Base-by-base conservation (phyloP, 1,140 invertebrate genomes). In the Brachionus asplanchnoidis region DNA sequence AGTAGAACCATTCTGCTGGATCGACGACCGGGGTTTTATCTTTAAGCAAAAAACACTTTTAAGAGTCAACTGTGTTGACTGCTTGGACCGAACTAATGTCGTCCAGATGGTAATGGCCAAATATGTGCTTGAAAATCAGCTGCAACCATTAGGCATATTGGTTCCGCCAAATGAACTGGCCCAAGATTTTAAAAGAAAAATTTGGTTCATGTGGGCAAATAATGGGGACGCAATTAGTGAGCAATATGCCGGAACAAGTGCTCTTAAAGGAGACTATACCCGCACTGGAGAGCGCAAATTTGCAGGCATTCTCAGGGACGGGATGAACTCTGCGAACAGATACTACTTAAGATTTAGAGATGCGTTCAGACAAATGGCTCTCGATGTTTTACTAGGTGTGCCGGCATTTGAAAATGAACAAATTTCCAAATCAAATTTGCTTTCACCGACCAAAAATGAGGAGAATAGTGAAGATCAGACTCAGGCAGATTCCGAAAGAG, bases 271-370 rank as follows among this genome's bases (percentile, higher is more conserved):
- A 3, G 97, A 99, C 90, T 98, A 95, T 87, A 99, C 97, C 0
- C 91, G 97, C 87, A 98, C 96, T 2, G 97, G 97, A 20, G 96
- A 99, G 89, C 92, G 97, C 87, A 97, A 97, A 90, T 93, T 99
- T 83, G 93, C 95, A 7, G 97, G 97, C 8, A 92, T 99, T 89
- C 96, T 99, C 94, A 98, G 97, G 91, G 97, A 99, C 91, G 97
- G 97, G 84, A 95, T 98, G 91, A 98, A 97, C 88, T 99, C 97
- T 3, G 97, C 97, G 32, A 98, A 96, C 92, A 94, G 96, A 95
- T 97, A 44, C 40, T 86, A 82, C 44, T 23, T 82, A 9, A 93
- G 97, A 53, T 98, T 99, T 90, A 95, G 95, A 89, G 97, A 99
- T 91, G 94, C 95, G 0, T 94, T 96, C 84, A 92, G 97, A 12